Evolutionary conservation across 2,113 vertebrate genomes (phyloP).

Genomic region (Cyrtonyx montezumae): DNA sequence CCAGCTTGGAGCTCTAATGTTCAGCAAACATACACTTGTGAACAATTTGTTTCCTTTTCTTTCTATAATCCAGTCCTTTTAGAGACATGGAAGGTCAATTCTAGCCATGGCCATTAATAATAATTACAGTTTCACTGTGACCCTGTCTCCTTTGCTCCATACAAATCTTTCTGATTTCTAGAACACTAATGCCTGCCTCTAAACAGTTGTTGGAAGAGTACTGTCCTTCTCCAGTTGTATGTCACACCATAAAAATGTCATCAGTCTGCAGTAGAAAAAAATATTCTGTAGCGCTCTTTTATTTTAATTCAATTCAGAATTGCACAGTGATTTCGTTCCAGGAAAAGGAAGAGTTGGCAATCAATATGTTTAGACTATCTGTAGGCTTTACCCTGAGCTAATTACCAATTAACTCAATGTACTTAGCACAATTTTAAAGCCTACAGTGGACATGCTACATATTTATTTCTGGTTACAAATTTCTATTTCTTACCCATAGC

Average conservation of each 20-base stretch:
- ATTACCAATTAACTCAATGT: conserved; percentile 50
- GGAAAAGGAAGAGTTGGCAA: conserved; percentile 36
- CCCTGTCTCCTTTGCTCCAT: not conserved
- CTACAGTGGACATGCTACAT: conserved; percentile 5
- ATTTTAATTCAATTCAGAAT: conserved; percentile 24
- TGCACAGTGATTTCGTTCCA: conserved; percentile 26
- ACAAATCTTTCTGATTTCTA: not conserved
- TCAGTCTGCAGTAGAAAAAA: not conserved
- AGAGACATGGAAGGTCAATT: not conserved
- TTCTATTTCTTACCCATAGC: not conserved
- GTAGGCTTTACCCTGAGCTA: conserved; percentile 45
- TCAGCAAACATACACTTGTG: not conserved
- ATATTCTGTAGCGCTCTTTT: conserved; percentile 3
- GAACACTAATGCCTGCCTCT: not conserved
- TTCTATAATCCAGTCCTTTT: not conserved
- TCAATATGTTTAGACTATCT: conserved; percentile 59
- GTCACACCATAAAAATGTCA: conserved; percentile 13
- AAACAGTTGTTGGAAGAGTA: not conserved
- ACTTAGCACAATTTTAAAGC: conserved; percentile 54
- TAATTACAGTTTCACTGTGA: not conserved
- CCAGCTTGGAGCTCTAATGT: not conserved
- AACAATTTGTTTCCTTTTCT: not conserved
- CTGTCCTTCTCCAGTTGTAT: not conserved
- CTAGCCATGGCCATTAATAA: not conserved
- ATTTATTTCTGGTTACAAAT: conserved; percentile 27